phyloP scores from a whole-genome alignment of 2,113 vertebrate species.

The Solea solea region DNA sequence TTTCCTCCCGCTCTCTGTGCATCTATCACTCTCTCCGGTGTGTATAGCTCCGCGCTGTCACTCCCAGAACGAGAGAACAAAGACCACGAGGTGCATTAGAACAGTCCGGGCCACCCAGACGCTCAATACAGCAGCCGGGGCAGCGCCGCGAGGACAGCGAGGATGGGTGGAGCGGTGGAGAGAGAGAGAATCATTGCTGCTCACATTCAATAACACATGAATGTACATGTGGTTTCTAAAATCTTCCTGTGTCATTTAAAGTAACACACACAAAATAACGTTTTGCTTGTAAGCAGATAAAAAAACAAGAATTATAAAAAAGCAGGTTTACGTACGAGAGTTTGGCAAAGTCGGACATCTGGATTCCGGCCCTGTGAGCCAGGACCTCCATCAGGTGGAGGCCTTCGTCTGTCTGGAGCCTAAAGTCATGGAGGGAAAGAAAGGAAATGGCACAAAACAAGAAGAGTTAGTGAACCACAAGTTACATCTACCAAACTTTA shows the following conservation, averaged over 20 bases:
- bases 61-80: conserved; percentile 51
- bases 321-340: conserved; percentile 83
- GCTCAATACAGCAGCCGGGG: conserved; percentile 39
- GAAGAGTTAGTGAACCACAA: background rate
- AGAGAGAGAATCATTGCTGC: too few relatives aligned
- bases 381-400: conserved; percentile 86
- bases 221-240: too few relatives aligned
- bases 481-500: too few relatives aligned
- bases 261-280: too few relatives aligned
- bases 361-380: conserved; percentile 85
- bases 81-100: conserved; percentile 69
- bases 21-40: conserved; percentile 44
- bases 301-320: background rate
- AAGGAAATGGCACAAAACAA: background rate
- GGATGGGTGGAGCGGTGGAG: too few relatives aligned
- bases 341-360: conserved; percentile 85
- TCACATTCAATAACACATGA: too few relatives aligned
- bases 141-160: conserved; percentile 25
- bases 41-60: conserved; percentile 48
- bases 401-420: conserved; percentile 88
- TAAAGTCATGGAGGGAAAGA: conserved; percentile 75
- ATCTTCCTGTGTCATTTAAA: too few relatives aligned
- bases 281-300: too few relatives aligned
- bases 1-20: conserved; percentile 6
- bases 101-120: conserved; percentile 64